Conservation (phyloP, 2,797 vertebrate genomes). For the Coccyzus lansbergi region DNA sequence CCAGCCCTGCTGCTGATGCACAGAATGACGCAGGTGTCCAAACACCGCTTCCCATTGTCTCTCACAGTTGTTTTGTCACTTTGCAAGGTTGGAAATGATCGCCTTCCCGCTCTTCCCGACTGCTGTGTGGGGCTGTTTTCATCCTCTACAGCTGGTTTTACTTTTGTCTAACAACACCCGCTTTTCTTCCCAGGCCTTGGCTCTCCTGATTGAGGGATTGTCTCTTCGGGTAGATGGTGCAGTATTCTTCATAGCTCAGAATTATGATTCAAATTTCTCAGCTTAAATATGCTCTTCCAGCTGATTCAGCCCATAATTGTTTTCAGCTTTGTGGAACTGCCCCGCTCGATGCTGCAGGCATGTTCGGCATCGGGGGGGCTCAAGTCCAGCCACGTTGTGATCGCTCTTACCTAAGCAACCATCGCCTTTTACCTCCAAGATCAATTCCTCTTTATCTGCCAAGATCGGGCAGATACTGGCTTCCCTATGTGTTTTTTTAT, state of each 20-base stretch:
- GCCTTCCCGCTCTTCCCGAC: not conserved
- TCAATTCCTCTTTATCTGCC: slow-evolving; percentile 33
- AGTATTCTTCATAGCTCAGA: slow-evolving; percentile 48
- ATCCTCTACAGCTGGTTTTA: slow-evolving; percentile 51
- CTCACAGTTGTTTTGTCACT: not conserved
- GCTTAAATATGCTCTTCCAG: slow-evolving; percentile 34
- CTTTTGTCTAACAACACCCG: slow-evolving; percentile 40
- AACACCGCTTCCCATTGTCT: not conserved
- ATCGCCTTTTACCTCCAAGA: not conserved
- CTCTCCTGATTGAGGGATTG: slow-evolving; percentile 70
- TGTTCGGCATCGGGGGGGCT: not conserved
- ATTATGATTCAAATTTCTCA: slow-evolving; percentile 67
- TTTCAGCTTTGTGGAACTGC: not conserved
- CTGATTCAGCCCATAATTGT: slow-evolving; percentile 62
- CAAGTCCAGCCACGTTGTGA: accelerated
- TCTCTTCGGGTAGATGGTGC: slow-evolving; percentile 39
- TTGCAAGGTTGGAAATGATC: not conserved
- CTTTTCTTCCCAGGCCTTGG: slow-evolving; percentile 53
- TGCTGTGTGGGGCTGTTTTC: slow-evolving; percentile 2
- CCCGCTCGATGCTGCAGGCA: not conserved
- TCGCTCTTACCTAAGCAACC: not conserved
- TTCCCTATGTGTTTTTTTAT: not conserved
- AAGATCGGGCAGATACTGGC: not conserved
- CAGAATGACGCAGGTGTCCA: not conserved
- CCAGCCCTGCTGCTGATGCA: accelerated